These are phyloP conservation scores for Malurus cyaneus DNA, from an alignment of 2,113 vertebrate genomes.

Conservation along the genomic window DNA sequence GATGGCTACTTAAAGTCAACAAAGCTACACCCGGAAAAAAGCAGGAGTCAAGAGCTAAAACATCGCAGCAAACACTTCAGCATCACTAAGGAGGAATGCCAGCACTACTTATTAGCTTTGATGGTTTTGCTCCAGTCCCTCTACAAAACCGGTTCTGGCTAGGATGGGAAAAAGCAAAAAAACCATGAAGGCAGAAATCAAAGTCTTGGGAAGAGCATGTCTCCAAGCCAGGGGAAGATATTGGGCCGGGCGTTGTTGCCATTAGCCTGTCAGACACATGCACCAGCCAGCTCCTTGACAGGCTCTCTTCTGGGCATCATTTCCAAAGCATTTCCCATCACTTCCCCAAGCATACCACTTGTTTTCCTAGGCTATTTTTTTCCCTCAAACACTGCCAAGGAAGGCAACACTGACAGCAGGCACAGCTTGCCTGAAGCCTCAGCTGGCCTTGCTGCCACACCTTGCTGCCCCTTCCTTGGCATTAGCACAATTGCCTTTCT, in stretches of 20 bases:
- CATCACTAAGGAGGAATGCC: background rate
- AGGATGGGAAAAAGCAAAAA: background rate
- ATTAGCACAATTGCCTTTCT: background rate
- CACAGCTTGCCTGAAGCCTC: background rate
- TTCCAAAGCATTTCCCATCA: background rate
- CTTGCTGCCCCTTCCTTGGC: background rate
- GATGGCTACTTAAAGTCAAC: background rate
- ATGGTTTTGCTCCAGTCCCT: background rate
- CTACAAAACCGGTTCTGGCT: background rate
- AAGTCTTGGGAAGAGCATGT: background rate
- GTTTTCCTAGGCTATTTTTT: background rate
- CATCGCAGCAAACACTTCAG: background rate
- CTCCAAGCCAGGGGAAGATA: background rate
- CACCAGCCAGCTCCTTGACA: background rate
- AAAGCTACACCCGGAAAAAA: background rate
- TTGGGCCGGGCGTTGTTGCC: background rate
- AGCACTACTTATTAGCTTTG: background rate
- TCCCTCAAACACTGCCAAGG: background rate
- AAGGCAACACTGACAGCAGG: background rate
- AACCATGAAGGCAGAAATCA: background rate
- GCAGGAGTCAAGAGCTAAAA: background rate
- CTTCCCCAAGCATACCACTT: fast-evolving
- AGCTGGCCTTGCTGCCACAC: background rate
- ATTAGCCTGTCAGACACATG: background rate
- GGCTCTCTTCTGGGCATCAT: background rate